These are phyloP conservation scores for Drosophila paulistorum DNA, from an alignment of 1,140 invertebrate species.

Conservation along the genomic window DNA sequence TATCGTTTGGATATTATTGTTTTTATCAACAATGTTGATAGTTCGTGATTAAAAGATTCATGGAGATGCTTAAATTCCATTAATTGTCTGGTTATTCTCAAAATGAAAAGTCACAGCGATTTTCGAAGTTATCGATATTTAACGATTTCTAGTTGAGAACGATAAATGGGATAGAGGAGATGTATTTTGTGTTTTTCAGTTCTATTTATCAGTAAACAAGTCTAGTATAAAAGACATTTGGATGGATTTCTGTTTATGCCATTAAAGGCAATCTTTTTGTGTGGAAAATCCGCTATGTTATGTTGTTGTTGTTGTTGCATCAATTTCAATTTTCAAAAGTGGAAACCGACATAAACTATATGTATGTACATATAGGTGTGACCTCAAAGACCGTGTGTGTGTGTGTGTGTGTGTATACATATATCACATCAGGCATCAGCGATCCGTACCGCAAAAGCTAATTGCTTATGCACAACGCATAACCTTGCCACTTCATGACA, in stretches of 20 bases:
- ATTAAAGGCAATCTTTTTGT: background rate
- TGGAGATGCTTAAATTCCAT: too few relatives aligned
- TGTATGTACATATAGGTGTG: constrained; percentile 19
- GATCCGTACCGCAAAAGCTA: constrained; percentile 63
- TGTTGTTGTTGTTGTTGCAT: constrained; percentile 26
- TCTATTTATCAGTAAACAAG: too few relatives aligned
- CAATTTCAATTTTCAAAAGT: constrained; percentile 48
- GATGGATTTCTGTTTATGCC: background rate
- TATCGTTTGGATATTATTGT: too few relatives aligned
- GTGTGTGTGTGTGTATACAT: background rate
- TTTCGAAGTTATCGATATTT: too few relatives aligned
- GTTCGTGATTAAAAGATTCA: too few relatives aligned
- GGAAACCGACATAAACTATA: constrained; percentile 1
- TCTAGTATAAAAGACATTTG: background rate
- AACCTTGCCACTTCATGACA: constrained; percentile 75
- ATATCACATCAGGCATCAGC: constrained; percentile 34
- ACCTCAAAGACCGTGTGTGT: constrained; percentile 42
- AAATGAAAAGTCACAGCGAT: too few relatives aligned
- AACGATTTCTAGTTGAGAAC: too few relatives aligned
- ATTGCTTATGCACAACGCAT: constrained; percentile 78
- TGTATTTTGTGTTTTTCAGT: too few relatives aligned
- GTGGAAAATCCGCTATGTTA: background rate
- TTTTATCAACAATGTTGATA: too few relatives aligned
- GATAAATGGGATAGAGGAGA: too few relatives aligned
- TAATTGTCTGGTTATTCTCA: too few relatives aligned